phyloP scores from a whole-genome alignment of 2,888 invertebrate genomes.

The Acleris holmiana region DNA sequence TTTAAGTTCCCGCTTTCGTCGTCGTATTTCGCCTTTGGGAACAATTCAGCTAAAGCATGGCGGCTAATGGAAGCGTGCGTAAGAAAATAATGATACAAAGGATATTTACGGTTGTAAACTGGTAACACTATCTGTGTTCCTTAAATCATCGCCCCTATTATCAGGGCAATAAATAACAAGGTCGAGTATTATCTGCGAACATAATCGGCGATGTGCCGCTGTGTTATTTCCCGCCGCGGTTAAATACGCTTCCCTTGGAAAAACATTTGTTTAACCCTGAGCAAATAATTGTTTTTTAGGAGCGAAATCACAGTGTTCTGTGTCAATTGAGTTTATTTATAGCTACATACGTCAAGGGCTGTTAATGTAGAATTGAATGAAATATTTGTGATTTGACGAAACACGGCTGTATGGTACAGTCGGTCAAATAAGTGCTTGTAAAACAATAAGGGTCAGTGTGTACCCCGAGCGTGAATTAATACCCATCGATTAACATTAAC shows the following conservation, averaged over 20 bases:
- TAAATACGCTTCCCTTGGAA: constrained; percentile 70
- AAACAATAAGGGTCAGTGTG: too few species aligned
- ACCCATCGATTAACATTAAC: too few species aligned
- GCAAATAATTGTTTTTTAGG: constrained; percentile 54
- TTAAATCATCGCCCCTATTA: constrained; percentile 78
- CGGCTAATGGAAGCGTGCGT: constrained; percentile 11
- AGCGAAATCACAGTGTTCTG: constrained; percentile 23
- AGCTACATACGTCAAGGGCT: not conserved
- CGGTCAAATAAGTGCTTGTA: too few species aligned
- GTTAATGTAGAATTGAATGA: not conserved
- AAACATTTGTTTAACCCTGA: constrained; percentile 61
- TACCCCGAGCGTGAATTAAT: too few species aligned
- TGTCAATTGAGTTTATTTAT: constrained; percentile 24
- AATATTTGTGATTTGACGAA: too few species aligned
- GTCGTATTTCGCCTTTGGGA: constrained; percentile 14
- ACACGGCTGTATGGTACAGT: too few species aligned
- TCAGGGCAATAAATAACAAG: constrained; percentile 71
- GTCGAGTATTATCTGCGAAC: constrained; percentile 69
- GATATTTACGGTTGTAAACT: constrained; percentile 71
- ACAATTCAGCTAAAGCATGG: constrained; percentile 6
- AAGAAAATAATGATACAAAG: constrained; percentile 64
- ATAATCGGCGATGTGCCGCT: constrained; percentile 74
- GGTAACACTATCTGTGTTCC: constrained; percentile 69
- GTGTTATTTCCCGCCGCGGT: constrained; percentile 70
- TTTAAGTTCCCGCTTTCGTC: not conserved